Conservation (phyloP, 2,113 vertebrate genomes). For the Uria aalge region DNA sequence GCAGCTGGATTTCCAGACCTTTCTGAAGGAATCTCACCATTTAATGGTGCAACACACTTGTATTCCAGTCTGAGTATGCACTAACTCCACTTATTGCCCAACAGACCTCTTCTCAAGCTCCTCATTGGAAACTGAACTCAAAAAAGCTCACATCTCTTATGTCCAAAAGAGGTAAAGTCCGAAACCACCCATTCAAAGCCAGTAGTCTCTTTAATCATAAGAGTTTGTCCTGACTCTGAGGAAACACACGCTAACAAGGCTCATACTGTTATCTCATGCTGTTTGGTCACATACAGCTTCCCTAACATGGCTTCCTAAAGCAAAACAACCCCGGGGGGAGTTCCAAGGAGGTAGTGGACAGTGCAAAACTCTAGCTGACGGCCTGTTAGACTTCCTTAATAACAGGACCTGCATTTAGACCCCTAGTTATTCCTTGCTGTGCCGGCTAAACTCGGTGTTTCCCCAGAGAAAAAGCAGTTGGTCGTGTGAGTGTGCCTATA, state of each 20-base stretch:
- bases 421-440: not conserved
- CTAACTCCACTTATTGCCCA: not conserved
- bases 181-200: not conserved
- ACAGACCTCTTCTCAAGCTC: not conserved
- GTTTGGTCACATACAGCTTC: not conserved
- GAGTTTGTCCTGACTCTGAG: not conserved
- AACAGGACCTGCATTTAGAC: not conserved
- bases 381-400: not conserved
- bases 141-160: not conserved
- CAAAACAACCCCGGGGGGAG: not conserved
- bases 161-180: not conserved
- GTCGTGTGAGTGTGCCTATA: fast-evolving
- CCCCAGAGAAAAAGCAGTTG: not conserved
- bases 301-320: not conserved
- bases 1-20: not conserved
- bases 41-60: not conserved
- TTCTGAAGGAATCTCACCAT: not conserved
- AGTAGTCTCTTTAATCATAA: not conserved
- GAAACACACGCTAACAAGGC: not conserved
- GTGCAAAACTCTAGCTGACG: not conserved
- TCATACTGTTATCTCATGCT: not conserved
- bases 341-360: not conserved
- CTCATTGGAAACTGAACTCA: not conserved
- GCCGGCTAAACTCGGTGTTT: not conserved
- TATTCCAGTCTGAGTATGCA: not conserved